Conservation (phyloP, 2,797 vertebrate genomes). For the Eulemur mongoz region DNA sequence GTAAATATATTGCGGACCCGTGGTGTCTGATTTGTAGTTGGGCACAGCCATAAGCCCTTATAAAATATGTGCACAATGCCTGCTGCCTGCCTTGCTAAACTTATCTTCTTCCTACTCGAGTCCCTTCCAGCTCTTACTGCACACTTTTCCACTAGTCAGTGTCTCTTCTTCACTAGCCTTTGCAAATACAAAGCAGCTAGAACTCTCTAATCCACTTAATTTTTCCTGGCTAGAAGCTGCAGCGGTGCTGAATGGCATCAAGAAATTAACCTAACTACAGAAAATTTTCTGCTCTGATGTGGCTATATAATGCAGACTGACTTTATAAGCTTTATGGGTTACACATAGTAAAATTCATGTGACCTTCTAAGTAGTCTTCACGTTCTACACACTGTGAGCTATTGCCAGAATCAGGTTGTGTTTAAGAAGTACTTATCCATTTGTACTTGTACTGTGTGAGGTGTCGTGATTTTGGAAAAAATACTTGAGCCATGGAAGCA, state of each 20-base stretch:
- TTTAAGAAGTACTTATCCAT: not conserved
- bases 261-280: conserved; percentile 24
- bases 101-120: fast-evolving
- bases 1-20: not conserved
- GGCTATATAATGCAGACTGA: not conserved
- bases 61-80: not conserved
- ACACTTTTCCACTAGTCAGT: not conserved
- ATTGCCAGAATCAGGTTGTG: not conserved
- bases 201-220: not conserved
- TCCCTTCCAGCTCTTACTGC: not conserved
- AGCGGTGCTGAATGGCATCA: not conserved
- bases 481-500: not conserved
- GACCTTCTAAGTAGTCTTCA: not conserved
- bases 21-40: not conserved
- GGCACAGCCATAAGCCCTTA: not conserved
- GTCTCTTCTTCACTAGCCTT: not conserved
- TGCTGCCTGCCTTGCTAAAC: not conserved
- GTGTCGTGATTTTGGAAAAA: not conserved
- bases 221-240: not conserved
- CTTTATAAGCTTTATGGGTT: not conserved
- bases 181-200: not conserved
- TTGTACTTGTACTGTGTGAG: not conserved
- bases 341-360: not conserved
- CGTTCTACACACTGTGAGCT: not conserved
- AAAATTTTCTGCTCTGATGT: not conserved